Evolutionary conservation across 1,140 invertebrate genomes (phyloP).

Genomic region (Drosophila kikkawai): DNA sequence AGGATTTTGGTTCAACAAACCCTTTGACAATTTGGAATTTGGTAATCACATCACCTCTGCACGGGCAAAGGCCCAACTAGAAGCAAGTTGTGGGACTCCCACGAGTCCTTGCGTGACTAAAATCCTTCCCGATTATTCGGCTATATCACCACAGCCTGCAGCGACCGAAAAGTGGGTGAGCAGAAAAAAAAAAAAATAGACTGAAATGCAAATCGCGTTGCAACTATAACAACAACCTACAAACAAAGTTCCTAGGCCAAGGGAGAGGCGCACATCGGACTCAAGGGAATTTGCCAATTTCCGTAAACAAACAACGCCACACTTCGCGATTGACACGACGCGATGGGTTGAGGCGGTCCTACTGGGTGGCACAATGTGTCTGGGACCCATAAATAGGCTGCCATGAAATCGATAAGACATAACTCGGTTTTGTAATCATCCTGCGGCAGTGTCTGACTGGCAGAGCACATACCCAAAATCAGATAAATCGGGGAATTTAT

Average conservation of each 20-base stretch:
- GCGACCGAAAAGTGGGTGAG: slow-evolving; percentile 52
- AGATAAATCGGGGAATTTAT: slow-evolving; percentile 25
- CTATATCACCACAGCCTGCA: slow-evolving; percentile 36
- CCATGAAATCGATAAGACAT: slow-evolving; percentile 63
- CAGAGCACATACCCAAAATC: slow-evolving; percentile 12
- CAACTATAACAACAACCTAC: slow-evolving; percentile 85
- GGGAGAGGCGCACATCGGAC: not conserved
- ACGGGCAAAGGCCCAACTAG: slow-evolving; percentile 26
- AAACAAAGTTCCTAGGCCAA: slow-evolving; percentile 49
- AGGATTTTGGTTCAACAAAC: slow-evolving; percentile 71
- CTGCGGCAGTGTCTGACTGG: slow-evolving; percentile 31
- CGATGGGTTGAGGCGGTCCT: slow-evolving; percentile 11
- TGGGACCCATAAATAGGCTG: slow-evolving; percentile 59
- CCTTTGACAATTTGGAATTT: slow-evolving; percentile 68
- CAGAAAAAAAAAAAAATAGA: slow-evolving; percentile 36
- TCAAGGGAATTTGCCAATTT: slow-evolving; percentile 49
- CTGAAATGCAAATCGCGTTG: slow-evolving; percentile 58
- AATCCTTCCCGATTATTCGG: slow-evolving; percentile 37
- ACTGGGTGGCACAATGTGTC: slow-evolving; percentile 17
- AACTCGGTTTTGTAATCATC: slow-evolving; percentile 43
- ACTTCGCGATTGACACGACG: slow-evolving; percentile 39
- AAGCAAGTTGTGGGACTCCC: slow-evolving; percentile 25
- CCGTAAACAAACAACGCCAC: slow-evolving; percentile 48
- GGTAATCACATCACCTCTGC: slow-evolving; percentile 54
- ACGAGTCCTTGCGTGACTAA: slow-evolving; percentile 43